These are phyloP conservation scores for Gyps fulvus DNA, from an alignment of 2,113 vertebrate genomes.

Conservation along the genomic window DNA sequence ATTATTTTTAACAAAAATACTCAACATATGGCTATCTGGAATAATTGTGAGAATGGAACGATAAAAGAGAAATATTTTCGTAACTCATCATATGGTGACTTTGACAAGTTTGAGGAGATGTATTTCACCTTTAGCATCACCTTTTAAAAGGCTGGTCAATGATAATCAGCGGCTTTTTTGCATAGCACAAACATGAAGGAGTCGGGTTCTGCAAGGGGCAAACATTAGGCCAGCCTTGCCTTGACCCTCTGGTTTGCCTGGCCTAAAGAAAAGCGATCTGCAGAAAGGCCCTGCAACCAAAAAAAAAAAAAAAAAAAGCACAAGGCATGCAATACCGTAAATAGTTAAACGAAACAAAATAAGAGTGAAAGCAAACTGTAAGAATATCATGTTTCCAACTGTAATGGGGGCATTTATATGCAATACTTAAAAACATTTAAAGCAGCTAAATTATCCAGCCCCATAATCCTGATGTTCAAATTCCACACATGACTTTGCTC, in stretches of 20 bases:
- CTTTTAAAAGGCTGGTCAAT: background rate
- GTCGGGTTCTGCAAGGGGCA: background rate
- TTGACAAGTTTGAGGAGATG: background rate
- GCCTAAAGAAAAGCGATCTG: background rate
- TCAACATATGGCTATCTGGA: background rate
- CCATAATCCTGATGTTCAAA: background rate
- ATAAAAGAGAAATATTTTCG: background rate
- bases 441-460: background rate
- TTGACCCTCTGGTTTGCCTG: background rate
- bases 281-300: background rate
- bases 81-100: background rate
- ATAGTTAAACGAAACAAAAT: background rate
- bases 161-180: background rate
- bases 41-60: constrained; percentile 18
- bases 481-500: background rate
- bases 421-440: background rate
- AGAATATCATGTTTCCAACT: background rate
- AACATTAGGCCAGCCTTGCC: background rate
- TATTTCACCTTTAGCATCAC: background rate
- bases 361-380: background rate
- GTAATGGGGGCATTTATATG: background rate
- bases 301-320: background rate
- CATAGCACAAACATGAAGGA: background rate
- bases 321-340: fast-evolving
- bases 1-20: constrained; percentile 27